A percentile compares a stretch with the other conserved stretches of the same genome.
Conservation (phyloP, 1,140 invertebrate species). For the Drosophila ananassae region DNA sequence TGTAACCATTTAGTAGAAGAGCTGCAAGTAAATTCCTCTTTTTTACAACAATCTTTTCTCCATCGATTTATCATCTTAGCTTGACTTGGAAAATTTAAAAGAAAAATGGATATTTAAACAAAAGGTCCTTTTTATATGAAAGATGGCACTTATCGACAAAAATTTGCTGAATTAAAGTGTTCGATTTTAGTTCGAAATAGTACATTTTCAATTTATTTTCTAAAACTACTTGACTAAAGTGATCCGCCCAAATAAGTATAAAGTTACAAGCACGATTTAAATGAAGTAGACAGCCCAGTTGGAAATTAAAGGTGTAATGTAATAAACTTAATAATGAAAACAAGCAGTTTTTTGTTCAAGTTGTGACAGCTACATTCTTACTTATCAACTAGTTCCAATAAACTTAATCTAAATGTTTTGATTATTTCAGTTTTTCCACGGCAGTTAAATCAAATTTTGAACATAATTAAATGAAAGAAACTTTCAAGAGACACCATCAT, state of each 20-base stretch:
- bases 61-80: no score
- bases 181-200: no score
- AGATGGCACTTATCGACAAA: no score
- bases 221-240: no score
- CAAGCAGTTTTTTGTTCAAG: neutral
- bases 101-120: neutral
- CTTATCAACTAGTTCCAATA: neutral
- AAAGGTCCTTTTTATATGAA: neutral
- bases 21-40: neutral
- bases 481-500: neutral
- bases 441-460: neutral
- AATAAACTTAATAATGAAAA: neutral
- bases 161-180: no score
- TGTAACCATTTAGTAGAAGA: neutral
- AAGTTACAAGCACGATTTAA: no score
- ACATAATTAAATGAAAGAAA: neutral
- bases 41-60: neutral
- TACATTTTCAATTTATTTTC: no score
- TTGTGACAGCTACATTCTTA: neutral
- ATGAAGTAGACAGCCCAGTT: no score
- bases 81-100: slow-evolving; percentile 6
- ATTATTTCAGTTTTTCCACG: neutral
- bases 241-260: no score
- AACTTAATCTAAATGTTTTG: neutral
- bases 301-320: no score